Evolutionary conservation across 2,797 vertebrate species (phyloP), one percentile per base, ranked within the genome.

Genomic region (Pseudochromis fuscus): DNA sequence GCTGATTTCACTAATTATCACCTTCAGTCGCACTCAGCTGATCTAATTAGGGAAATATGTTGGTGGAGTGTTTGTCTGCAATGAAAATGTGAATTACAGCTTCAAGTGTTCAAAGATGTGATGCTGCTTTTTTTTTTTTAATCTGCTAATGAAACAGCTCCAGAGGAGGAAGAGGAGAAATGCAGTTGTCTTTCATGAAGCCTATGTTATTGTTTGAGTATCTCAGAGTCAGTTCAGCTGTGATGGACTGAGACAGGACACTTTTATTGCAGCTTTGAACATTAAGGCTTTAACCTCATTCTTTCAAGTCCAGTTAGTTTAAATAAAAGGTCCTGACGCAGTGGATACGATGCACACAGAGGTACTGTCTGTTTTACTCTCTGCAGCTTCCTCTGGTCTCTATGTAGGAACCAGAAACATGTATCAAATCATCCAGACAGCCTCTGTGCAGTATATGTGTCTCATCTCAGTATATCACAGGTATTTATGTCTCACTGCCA

Each of bases 1-100:
- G 70, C 69, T 16, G 28, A 65, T 64, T 81, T 75, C 21, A 51
- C 60, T 70, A 61, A 80, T 87, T 71, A 80, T 31, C 72, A 44
- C 65, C 65, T 77, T 76, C 38, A 19, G 40, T 64, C 69, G 66
- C 56, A 73, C 7, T 18, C 6, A 3, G 59, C 6, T 9, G 59
- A 53, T 69, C 40, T 68, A 53, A 79, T 75, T 50, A 82, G 19
- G 33, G 58, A 79, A 67, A 79, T 69, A 56, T 44, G 61, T 21
- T 31, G 68, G 18, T 57, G 49, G n/a, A 52, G 57, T 46, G 51
- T 67, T 78, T 30, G 28, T 67, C 49, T 70, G 52, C n/a, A 48
- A 21, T 45, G n/a, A 73, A 62, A 74, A 59, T 24, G 15, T 15
- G 53, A 15, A 60, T 65, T 13, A 5, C 18, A 37, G 6, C 21